Base-by-base conservation (phyloP, 2,888 invertebrate species). In the Crossocerus cetratus region DNA sequence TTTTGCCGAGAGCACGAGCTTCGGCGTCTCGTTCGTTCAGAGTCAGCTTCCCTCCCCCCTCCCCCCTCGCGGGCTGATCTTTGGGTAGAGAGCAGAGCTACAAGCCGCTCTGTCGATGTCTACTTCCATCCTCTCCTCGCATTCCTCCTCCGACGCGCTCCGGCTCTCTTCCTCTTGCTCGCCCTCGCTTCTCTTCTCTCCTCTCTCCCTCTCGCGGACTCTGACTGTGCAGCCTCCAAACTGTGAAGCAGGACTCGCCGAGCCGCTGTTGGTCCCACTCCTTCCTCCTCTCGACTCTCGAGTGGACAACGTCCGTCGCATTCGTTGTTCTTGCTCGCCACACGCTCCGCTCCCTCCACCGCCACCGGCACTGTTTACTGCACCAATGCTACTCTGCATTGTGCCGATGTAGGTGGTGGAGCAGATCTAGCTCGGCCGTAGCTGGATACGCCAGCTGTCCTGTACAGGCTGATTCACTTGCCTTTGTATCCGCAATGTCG, bases 1-100 rank as follows among this genome's bases (percentile, higher is more conserved):
- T 74, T 14, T 70, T 42, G 75, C 65, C 69, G 65, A 71, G 76
- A 74, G 76, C 81, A 60, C 78, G 60, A 67, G 72, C 74, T 75
- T 75, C 77, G 58, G n/a, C 43, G 65, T 61, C 71, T 53, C 77
- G 73, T 72, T 82, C 49, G 49, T 49, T 49, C 49, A 13, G 5
- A 49, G 49, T 13, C 49, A 49, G 49, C 49, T 16, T 49, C 49
- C 49, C 16, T 49, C 16, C 14, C 14, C 49, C 49, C 49, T 49
- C 49, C 14, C 14, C 49, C 14, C 49, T 5, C 16, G n/a, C 65
- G 67, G 67, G 65, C 61, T 65, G 74, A 72, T 68, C 66, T 65
- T 76, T 61, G 59, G 60, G 69, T 72, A 54, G 65, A 65, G 32
- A 32, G 32, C 3, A 32, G 32, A 5, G 32, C 32, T 32, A 32